Evolutionary conservation across 2,888 invertebrate species (phyloP).

Genomic region (Athalia rosae): DNA sequence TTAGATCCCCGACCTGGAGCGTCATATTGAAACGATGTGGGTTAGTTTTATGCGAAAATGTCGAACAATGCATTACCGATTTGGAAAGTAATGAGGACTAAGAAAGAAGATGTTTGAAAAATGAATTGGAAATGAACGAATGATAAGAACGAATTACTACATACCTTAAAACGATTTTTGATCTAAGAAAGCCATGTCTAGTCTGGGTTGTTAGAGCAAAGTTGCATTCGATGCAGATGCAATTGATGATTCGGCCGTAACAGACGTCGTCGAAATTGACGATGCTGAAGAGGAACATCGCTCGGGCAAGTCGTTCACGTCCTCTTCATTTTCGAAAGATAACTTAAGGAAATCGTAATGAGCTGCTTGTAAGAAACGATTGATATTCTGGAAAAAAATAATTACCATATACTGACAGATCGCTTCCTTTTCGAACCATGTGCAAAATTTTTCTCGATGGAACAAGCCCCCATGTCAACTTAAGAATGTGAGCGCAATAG

Average conservation of each 20-base stretch:
- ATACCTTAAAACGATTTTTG: constrained; percentile 43
- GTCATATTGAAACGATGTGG: too few species aligned
- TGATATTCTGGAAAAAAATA: not conserved
- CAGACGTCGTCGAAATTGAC: too few species aligned
- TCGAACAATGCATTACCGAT: too few species aligned
- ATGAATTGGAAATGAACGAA: too few species aligned
- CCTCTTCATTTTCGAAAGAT: constrained; percentile 6
- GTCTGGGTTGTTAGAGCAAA: constrained; percentile 28
- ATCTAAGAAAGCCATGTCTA: constrained; percentile 37
- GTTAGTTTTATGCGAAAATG: too few species aligned
- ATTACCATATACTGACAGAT: not conserved
- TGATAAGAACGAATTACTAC: too few species aligned
- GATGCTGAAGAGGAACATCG: not conserved
- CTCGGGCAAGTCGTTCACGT: not conserved
- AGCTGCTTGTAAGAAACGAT: not conserved
- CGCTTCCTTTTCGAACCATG: not conserved
- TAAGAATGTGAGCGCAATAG: not conserved
- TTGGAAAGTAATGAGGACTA: too few species aligned
- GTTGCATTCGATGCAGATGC: constrained; percentile 30
- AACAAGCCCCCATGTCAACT: not conserved
- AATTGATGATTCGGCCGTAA: constrained; percentile 14
- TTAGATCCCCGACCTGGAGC: not conserved
- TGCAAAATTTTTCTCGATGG: not conserved
- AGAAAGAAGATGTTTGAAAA: too few species aligned
- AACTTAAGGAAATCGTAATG: not conserved